Conservation (phyloP, 2,888 invertebrate species). For the Argyra leucocephala region DNA sequence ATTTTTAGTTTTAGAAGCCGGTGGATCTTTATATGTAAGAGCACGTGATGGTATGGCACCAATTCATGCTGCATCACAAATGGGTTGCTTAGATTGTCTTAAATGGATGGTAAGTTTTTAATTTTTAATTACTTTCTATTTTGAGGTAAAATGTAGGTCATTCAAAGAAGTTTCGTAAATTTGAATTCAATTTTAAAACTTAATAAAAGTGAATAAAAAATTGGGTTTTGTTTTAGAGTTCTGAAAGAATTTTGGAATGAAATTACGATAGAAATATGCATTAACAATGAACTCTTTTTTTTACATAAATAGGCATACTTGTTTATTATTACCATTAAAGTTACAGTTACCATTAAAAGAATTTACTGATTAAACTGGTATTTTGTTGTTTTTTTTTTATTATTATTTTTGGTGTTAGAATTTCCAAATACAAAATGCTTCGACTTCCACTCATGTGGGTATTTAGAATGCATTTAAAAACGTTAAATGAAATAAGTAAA, state of each 20-base stretch:
- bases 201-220: not conserved
- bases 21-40: slow-evolving; percentile 70
- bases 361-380: not conserved
- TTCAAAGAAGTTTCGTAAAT: too few species aligned
- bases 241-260: too few species aligned
- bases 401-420: too few species aligned
- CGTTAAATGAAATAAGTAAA: not conserved
- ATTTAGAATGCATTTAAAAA: not conserved
- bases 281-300: too few species aligned
- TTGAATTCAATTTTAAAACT: not conserved
- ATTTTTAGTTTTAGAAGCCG: slow-evolving; percentile 73
- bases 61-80: slow-evolving; percentile 82
- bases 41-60: slow-evolving; percentile 87
- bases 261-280: too few species aligned
- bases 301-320: not conserved
- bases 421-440: too few species aligned
- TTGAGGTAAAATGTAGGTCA: not conserved
- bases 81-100: slow-evolving; percentile 75
- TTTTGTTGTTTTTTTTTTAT: too few species aligned
- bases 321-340: not conserved
- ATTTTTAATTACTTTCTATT: slow-evolving; percentile 2
- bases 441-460: not conserved
- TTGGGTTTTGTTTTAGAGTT: too few species aligned
- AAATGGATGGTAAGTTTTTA: slow-evolving; percentile 78
- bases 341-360: not conserved